These are phyloP conservation scores for Ciconia stormi DNA, from an alignment of 2,113 vertebrate species.

Conservation along the genomic window DNA sequence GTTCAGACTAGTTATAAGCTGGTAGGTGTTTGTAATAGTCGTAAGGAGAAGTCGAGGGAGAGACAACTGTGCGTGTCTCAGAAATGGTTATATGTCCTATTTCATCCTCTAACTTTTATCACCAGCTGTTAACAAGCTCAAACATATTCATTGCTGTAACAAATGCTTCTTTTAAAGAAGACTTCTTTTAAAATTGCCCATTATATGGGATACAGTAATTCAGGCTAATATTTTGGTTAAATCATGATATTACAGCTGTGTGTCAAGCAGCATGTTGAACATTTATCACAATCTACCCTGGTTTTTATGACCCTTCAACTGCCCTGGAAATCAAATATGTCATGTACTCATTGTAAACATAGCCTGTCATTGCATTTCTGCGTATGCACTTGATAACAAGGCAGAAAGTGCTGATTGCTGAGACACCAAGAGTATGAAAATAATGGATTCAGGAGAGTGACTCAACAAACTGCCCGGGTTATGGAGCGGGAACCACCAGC, in stretches of 20 bases:
- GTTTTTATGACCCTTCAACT: not conserved
- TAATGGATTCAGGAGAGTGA: not conserved
- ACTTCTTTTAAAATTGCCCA: not conserved
- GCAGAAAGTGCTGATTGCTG: not conserved
- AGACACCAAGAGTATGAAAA: not conserved
- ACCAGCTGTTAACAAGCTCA: not conserved
- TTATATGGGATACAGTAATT: not conserved
- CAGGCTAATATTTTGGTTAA: not conserved
- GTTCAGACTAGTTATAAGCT: not conserved
- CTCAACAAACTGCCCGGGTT: rapidly evolving
- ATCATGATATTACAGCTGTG: not conserved
- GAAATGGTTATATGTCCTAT: not conserved
- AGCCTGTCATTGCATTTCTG: not conserved
- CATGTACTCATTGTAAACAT: rapidly evolving
- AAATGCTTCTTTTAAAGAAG: not conserved
- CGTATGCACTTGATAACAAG: not conserved
- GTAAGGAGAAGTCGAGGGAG: not conserved
- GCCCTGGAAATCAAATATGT: not conserved
- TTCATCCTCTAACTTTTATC: not conserved
- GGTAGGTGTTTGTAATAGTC: not conserved
- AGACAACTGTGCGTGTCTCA: not conserved
- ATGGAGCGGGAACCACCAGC: not conserved
- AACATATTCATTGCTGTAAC: not conserved
- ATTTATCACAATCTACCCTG: not conserved
- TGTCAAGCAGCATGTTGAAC: not conserved